These are phyloP conservation scores for Sylvia atricapilla DNA, from an alignment of 2,113 vertebrate species.

Conservation along the genomic window DNA sequence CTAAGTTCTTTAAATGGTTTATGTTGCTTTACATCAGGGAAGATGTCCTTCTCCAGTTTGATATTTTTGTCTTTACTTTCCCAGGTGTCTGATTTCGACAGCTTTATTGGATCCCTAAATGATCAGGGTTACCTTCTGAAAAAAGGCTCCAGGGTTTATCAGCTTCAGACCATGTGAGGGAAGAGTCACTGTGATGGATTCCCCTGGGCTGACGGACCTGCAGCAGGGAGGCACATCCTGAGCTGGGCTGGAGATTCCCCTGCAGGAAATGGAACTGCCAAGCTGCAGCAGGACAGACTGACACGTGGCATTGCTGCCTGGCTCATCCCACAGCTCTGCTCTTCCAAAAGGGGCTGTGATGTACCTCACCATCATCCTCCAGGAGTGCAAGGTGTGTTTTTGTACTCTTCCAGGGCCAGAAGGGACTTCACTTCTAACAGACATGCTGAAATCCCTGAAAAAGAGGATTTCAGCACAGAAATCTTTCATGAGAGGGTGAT, in stretches of 20 bases:
- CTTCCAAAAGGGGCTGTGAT: neutral
- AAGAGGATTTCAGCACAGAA: neutral
- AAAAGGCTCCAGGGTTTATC: slow-evolving; percentile 88
- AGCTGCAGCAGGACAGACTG: neutral
- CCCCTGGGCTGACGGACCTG: neutral
- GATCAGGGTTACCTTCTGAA: slow-evolving; percentile 96
- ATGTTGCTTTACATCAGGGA: neutral
- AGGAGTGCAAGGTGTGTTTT: neutral
- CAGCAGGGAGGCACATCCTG: neutral
- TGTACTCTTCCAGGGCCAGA: fast-evolving
- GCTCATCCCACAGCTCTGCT: neutral
- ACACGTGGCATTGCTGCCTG: fast-evolving
- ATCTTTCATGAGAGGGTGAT: neutral
- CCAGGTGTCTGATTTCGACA: slow-evolving; percentile 91
- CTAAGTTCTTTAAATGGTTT: neutral
- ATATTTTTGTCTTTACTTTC: neutral
- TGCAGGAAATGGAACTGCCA: neutral
- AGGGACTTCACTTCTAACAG: neutral
- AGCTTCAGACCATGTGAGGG: slow-evolving; percentile 89
- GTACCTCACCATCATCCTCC: neutral
- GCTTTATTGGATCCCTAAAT: slow-evolving; percentile 90
- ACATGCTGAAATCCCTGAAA: neutral
- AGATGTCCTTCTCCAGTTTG: neutral
- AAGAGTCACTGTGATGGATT: neutral
- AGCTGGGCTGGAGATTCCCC: too few species aligned